phyloP scores from a whole-genome alignment of 1,140 invertebrate genomes.

The Brachionus plicatilis region DNA sequence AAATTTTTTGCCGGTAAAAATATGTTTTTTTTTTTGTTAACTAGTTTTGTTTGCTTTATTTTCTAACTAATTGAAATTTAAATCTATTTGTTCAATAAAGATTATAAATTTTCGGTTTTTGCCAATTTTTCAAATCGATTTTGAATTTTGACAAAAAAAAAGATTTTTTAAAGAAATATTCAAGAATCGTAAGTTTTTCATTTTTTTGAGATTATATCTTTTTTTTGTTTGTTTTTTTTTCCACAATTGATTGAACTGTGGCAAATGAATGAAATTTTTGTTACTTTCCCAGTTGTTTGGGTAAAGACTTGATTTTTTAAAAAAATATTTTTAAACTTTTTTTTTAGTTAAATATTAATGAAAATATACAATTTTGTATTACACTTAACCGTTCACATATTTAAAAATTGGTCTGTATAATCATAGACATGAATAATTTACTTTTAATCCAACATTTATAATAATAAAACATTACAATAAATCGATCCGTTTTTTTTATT shows the following conservation, averaged over 20 bases:
- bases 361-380: slow-evolving; percentile 3
- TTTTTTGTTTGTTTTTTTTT: background rate
- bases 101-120: background rate
- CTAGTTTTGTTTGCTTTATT: slow-evolving; percentile 9
- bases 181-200: background rate
- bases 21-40: background rate
- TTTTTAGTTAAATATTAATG: background rate
- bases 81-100: background rate
- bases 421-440: background rate
- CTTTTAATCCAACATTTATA: slow-evolving; percentile 5
- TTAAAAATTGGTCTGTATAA: background rate
- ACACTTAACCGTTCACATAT: background rate
- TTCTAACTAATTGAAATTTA: background rate
- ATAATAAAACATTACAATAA: slow-evolving; percentile 4
- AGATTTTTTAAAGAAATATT: slow-evolving; percentile 11
- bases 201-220: background rate
- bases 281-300: background rate
- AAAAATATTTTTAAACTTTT: slow-evolving; percentile 1
- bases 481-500: background rate
- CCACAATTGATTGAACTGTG: background rate
- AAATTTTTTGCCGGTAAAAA: slow-evolving; percentile 13
- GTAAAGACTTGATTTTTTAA: background rate
- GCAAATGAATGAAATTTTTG: background rate
- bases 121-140: slow-evolving; percentile 17
- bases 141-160: background rate